These are phyloP conservation scores for Cyrtonyx montezumae DNA, from an alignment of 2,113 vertebrate genomes.

Conservation along the genomic window DNA sequence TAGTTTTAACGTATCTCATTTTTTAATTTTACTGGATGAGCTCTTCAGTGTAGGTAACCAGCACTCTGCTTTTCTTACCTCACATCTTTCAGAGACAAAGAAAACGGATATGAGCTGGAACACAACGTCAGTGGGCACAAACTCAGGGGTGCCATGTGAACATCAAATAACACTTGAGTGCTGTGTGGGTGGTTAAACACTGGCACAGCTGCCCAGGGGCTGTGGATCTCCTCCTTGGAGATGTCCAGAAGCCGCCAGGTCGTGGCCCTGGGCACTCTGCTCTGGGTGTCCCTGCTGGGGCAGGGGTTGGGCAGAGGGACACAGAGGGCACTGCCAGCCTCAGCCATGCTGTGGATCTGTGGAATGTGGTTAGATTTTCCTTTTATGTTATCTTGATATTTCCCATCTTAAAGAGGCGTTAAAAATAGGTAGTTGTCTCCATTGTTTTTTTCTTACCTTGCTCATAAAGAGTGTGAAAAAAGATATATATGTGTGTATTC, in stretches of 20 bases:
- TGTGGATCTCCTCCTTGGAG: not conserved
- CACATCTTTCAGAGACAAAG: not conserved
- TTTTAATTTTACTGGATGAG: not conserved
- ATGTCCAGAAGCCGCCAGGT: not conserved
- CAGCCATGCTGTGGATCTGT: not conserved
- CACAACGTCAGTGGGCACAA: not conserved
- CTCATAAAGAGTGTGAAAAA: conserved; percentile 10
- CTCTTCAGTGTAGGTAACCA: not conserved
- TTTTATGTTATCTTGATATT: not conserved
- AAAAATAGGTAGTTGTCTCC: not conserved
- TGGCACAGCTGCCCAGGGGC: not conserved
- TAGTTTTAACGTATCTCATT: not conserved
- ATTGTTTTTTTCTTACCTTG: conserved; percentile 22
- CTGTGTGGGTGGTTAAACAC: not conserved
- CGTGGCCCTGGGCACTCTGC: not conserved
- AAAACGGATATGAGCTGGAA: not conserved
- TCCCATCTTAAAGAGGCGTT: not conserved
- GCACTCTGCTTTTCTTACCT: not conserved
- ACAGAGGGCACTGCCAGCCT: not conserved
- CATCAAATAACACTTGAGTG: not conserved
- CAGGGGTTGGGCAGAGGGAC: not conserved
- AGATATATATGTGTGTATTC: not conserved
- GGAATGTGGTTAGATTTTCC: conserved; percentile 2
- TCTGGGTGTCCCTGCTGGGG: not conserved
- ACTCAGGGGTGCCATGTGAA: not conserved